Base-by-base conservation (phyloP, 2,888 invertebrate species). In the Pterobdella sp. region DNA sequence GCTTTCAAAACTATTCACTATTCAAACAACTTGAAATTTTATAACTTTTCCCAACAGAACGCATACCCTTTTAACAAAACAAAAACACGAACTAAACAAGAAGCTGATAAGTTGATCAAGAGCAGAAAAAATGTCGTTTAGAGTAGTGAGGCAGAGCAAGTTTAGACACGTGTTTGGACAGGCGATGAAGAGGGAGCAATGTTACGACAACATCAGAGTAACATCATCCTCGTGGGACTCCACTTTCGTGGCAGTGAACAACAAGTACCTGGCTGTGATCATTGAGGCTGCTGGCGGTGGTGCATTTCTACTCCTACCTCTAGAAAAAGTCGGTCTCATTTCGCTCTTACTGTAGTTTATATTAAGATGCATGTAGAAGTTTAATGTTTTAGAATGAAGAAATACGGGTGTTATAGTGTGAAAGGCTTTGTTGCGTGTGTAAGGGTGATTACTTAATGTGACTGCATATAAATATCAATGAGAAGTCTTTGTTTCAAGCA, bases 131-230 rank as follows among this genome's bases (percentile, higher is more conserved):
- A 73, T 79, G 79, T 79, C 78, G 52, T 77, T 79, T 65, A 77
- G 77, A 65, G 92, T 94, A 74, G 92, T 94, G 74, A 88, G 95
- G 79, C 91, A 92, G 84, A 93, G 93, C 78, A 95, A 95, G 85
- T 96, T 94, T 86, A 91, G 95, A 72, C 95, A 96, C 85, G 94
- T 96, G 31, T 96, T 91, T 85, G 95, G 94, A 14, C 90, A 91
- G 78, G 90, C 93, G 14, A 89, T 91, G 75, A 92, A 93, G 84
- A 87, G 92, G 79, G 93, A 94, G 82, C 89, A 90, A 83, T 92
- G 93, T 84, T 94, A 94, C 86, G 93, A 94, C 85, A 92, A 92
- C 85, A 90, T 94, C 77, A 90, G 92, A 83, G 92, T 95, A 78
- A 93, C 94, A 34, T 90, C 92, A 82, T 93, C 92, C 82, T 92